Evolutionary conservation across 2,888 invertebrate species (phyloP).

Genomic region (Allygus modestus): DNA sequence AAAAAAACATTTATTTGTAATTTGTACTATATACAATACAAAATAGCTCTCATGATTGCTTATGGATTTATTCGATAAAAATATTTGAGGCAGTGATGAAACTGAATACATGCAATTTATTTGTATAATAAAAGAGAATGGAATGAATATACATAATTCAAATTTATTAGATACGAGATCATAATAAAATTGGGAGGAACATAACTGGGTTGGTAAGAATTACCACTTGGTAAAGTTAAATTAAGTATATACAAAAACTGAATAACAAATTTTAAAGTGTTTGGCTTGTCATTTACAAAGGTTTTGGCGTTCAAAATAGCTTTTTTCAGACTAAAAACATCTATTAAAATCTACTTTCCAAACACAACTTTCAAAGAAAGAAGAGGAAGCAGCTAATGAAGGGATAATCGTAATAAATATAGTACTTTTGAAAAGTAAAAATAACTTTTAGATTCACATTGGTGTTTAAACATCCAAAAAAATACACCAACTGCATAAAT

Average conservation of each 20-base stretch:
- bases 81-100: background rate
- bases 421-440: too few relatives aligned
- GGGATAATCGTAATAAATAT: background rate
- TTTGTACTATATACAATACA: background rate
- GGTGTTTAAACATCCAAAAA: too few relatives aligned
- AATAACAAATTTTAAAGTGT: background rate
- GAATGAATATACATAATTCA: background rate
- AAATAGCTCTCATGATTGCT: too few relatives aligned
- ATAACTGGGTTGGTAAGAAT: too few relatives aligned
- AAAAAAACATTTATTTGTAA: background rate
- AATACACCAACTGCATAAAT: too few relatives aligned
- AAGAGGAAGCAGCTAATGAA: slow-evolving; percentile 5
- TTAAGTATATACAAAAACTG: background rate
- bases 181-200: too few relatives aligned
- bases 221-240: background rate
- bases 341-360: background rate
- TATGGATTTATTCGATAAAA: background rate
- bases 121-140: background rate
- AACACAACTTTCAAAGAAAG: slow-evolving; percentile 31
- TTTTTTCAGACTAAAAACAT: background rate
- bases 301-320: background rate
- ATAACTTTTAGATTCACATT: slow-evolving; percentile 21
- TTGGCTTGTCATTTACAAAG: background rate
- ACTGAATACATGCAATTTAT: background rate
- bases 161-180: too few relatives aligned